Conservation (phyloP, 2,113 vertebrate species). For the Anolis carolinensis region DNA sequence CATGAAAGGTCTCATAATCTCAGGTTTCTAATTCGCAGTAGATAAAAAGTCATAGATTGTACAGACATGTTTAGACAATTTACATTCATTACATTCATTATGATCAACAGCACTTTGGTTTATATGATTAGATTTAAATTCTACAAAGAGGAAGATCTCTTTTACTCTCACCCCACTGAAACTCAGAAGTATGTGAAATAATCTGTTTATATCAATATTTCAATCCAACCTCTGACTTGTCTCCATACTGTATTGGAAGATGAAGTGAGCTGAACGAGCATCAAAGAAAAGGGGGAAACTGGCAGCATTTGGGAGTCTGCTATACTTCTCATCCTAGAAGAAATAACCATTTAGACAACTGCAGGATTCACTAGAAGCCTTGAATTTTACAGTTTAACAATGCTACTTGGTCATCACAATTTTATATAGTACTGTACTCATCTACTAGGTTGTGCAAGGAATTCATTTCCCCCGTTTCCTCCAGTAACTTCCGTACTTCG, state of each 20-base stretch:
- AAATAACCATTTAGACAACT: neutral
- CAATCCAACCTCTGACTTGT: constrained; percentile 6
- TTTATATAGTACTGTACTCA: neutral
- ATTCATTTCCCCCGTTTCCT: too few relatives aligned
- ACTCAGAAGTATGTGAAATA: constrained; percentile 53
- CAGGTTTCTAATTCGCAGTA: constrained; percentile 48
- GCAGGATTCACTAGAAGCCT: neutral
- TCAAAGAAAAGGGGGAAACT: neutral
- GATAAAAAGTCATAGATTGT: constrained; percentile 55
- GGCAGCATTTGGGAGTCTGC: neutral
- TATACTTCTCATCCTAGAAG: neutral
- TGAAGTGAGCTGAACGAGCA: neutral
- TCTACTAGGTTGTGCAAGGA: too few relatives aligned
- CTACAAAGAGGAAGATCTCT: constrained; percentile 53
- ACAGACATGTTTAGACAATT: constrained; percentile 56
- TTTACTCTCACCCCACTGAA: constrained; percentile 48
- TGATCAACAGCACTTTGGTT: constrained; percentile 66
- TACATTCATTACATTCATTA: constrained; percentile 65
- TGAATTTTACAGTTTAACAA: neutral
- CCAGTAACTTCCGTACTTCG: too few relatives aligned
- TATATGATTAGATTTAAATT: constrained; percentile 59
- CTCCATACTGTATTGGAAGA: neutral
- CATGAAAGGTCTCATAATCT: constrained; percentile 19
- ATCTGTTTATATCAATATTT: neutral
- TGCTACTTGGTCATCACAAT: neutral